A percentile compares a stretch with the other conserved stretches of the same genome.
phyloP scores from a whole-genome alignment of 2,797 vertebrate species.

The Coluber constrictor region DNA sequence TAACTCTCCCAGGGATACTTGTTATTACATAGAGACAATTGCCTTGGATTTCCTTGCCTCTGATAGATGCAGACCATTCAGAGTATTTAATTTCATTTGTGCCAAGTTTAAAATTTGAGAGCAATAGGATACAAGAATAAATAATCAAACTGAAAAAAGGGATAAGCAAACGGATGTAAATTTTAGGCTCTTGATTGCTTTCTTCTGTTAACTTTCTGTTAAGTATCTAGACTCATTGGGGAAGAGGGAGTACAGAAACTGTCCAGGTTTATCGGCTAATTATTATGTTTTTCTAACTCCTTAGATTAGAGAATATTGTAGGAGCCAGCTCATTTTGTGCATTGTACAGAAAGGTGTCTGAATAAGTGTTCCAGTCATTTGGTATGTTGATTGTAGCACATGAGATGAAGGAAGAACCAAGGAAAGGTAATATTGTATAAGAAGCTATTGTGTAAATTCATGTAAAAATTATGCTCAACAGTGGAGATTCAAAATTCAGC shows the following conservation, averaged over 20 bases:
- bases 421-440: neutral
- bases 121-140: neutral
- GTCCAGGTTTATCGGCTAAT: constrained; percentile 17
- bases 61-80: neutral
- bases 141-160: neutral
- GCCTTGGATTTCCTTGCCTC: neutral
- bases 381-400: neutral
- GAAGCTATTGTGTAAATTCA: neutral
- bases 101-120: neutral
- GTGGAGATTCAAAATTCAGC: constrained; percentile 2
- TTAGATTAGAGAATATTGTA: constrained; percentile 2
- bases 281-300: constrained; percentile 5
- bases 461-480: neutral
- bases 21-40: neutral
- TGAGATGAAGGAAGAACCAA: neutral
- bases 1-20: neutral
- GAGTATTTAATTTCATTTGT: neutral
- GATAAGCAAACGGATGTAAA: neutral
- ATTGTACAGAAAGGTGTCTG: neutral
- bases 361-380: neutral
- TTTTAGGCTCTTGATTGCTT: neutral
- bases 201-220: neutral
- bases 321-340: neutral
- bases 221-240: constrained; percentile 7
- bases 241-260: constrained; percentile 16